These are phyloP conservation scores for Cotesia glomerata DNA, from an alignment of 1,140 invertebrate species.

Conservation along the genomic window DNA sequence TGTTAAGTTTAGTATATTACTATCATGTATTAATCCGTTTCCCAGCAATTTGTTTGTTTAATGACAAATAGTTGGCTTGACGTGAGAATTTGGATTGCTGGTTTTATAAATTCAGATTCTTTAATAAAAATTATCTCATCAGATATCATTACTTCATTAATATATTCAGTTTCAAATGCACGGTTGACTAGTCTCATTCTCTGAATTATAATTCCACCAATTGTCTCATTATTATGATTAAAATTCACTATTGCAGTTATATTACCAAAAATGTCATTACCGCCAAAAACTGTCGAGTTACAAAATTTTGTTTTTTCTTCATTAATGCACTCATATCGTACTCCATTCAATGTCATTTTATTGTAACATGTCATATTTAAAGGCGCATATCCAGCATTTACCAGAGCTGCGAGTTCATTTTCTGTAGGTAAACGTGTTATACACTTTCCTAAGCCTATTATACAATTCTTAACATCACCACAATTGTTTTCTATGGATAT, in stretches of 20 bases:
- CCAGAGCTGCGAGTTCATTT: neutral
- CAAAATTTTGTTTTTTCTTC: neutral
- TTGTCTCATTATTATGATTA: neutral
- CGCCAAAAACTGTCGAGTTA: neutral
- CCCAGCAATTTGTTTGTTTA: slow-evolving; percentile 12
- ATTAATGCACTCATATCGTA: no score
- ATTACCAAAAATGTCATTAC: neutral
- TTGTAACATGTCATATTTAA: no score
- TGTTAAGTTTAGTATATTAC: no score
- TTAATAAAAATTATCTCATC: slow-evolving; percentile 10
- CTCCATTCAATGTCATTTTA: no score
- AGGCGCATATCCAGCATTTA: no score
- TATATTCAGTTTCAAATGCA: slow-evolving; percentile 2
- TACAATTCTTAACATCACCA: neutral
- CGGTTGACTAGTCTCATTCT: neutral
- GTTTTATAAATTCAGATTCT: neutral
- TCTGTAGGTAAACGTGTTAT: neutral
- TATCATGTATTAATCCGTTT: slow-evolving; percentile 12
- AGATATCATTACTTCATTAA: neutral
- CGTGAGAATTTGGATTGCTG: neutral
- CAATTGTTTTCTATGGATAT: neutral
- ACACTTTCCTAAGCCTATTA: neutral
- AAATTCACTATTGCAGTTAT: slow-evolving; percentile 5
- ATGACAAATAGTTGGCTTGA: neutral
- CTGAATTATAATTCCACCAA: neutral